Evolutionary conservation across 2,113 vertebrate species (phyloP).

Genomic region (Chaetodon trifascialis): DNA sequence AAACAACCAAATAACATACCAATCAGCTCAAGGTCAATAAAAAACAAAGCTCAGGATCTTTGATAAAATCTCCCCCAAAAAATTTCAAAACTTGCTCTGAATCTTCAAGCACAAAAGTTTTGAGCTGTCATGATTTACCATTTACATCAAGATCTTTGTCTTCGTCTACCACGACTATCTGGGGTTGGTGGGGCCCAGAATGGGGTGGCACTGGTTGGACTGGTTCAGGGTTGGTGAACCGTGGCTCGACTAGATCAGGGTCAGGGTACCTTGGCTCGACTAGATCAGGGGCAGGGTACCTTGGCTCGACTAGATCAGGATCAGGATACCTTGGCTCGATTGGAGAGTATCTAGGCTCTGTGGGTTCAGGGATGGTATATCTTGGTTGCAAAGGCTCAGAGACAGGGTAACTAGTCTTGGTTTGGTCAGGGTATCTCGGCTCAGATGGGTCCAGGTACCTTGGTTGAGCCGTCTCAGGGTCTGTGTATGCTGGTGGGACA

Average conservation of each 20-base stretch:
- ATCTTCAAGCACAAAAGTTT: not conserved
- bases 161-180: slow-evolving; percentile 86
- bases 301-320: not conserved
- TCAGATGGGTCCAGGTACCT: not conserved
- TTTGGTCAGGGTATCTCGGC: not conserved
- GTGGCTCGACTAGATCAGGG: not conserved
- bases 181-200: slow-evolving; percentile 79
- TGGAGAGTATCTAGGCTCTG: not conserved
- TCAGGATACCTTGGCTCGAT: not conserved
- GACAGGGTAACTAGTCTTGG: not conserved
- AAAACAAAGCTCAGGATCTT: not conserved
- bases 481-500: slow-evolving; percentile 2
- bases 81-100: not conserved
- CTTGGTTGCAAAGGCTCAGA: slow-evolving; percentile 19
- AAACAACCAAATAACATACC: not conserved
- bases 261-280: slow-evolving; percentile 34
- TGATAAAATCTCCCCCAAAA: not conserved
- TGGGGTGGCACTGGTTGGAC: slow-evolving; percentile 51
- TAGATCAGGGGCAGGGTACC: slow-evolving; percentile 17
- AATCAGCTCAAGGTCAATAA: not conserved
- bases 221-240: slow-evolving; percentile 17
- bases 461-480: not conserved
- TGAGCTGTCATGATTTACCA: slow-evolving; percentile 70
- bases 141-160: slow-evolving; percentile 85
- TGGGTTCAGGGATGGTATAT: not conserved